Conservation (phyloP, 1,140 invertebrate genomes). For the Amphibalanus amphitrite region DNA sequence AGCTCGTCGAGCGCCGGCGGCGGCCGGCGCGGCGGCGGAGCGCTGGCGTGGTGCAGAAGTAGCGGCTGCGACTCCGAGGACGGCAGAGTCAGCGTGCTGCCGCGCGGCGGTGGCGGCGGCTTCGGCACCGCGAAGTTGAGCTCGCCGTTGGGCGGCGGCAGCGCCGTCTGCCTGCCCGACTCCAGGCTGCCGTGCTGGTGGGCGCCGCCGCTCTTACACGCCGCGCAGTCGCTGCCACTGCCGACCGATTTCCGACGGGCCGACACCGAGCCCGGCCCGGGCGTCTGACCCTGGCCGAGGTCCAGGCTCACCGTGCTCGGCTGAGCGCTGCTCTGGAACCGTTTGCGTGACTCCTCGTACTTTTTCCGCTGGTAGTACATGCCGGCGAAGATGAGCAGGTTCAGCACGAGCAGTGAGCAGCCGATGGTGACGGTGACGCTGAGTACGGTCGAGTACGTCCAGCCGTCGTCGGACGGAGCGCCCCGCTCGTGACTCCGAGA, state of each 20-base stretch:
- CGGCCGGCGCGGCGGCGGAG: too few species aligned
- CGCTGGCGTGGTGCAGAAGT: not conserved
- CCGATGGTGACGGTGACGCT: constrained; percentile 87
- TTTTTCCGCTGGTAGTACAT: constrained; percentile 72
- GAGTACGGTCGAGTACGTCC: constrained; percentile 62
- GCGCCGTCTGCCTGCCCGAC: not conserved
- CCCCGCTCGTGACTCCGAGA: constrained; percentile 1
- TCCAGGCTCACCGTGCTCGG: not conserved
- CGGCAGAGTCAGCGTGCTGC: not conserved
- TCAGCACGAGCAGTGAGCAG: constrained; percentile 69
- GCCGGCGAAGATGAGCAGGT: constrained; percentile 77
- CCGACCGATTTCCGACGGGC: too few species aligned
- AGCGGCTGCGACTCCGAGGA: not conserved
- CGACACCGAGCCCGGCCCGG: too few species aligned
- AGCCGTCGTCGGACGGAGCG: not conserved
- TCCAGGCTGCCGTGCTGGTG: too few species aligned
- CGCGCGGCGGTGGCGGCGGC: too few species aligned
- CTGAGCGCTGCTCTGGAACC: not conserved
- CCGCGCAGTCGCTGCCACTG: not conserved
- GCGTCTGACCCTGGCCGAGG: not conserved
- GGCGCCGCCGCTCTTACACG: not conserved
- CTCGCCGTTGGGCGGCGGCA: not conserved
- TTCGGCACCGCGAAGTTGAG: not conserved
- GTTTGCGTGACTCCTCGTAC: constrained; percentile 10
- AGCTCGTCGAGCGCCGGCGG: not conserved